phyloP scores from a whole-genome alignment of 53 echinoderm and acorn worm genomes.

The Stichopus horrens region DNA sequence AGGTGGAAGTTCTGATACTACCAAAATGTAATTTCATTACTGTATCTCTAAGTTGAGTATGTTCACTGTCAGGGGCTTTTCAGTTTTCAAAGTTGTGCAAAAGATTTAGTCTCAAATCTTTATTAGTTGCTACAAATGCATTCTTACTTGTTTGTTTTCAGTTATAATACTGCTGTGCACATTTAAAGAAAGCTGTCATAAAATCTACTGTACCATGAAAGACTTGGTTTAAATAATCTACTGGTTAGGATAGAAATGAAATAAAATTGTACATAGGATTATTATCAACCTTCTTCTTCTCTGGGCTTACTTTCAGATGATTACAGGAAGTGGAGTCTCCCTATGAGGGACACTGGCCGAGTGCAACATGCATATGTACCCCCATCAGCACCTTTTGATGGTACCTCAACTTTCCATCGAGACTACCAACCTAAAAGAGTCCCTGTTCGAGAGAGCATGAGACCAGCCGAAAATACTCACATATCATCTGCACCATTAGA shows the following conservation, averaged over 20 bases:
- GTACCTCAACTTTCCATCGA: slow-evolving; percentile 82
- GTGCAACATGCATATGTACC: slow-evolving; percentile 76
- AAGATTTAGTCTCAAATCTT: too few relatives aligned
- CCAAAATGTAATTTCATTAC: too few relatives aligned
- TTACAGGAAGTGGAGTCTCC: slow-evolving; percentile 90
- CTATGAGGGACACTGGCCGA: slow-evolving; percentile 65
- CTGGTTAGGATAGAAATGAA: background rate
- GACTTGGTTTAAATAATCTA: background rate
- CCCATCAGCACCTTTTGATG: slow-evolving; percentile 87
- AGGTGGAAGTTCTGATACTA: too few relatives aligned
- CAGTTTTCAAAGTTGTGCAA: too few relatives aligned
- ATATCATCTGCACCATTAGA: slow-evolving; percentile 80
- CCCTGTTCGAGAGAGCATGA: slow-evolving; percentile 76
- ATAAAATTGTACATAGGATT: background rate
- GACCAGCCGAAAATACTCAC: slow-evolving; percentile 73
- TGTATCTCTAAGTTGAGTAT: too few relatives aligned
- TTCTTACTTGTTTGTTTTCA: too few relatives aligned
- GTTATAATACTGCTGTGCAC: too few relatives aligned
- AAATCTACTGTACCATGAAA: background rate
- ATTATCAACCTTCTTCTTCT: background rate
- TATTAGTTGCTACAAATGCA: too few relatives aligned
- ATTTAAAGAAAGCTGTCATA: too few relatives aligned
- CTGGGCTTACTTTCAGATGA: slow-evolving; percentile 64
- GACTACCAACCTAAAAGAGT: slow-evolving; percentile 86
- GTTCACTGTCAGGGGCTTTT: too few relatives aligned